phyloP scores from a whole-genome alignment of 2,797 vertebrate genomes.

The Coilia nasus region DNA sequence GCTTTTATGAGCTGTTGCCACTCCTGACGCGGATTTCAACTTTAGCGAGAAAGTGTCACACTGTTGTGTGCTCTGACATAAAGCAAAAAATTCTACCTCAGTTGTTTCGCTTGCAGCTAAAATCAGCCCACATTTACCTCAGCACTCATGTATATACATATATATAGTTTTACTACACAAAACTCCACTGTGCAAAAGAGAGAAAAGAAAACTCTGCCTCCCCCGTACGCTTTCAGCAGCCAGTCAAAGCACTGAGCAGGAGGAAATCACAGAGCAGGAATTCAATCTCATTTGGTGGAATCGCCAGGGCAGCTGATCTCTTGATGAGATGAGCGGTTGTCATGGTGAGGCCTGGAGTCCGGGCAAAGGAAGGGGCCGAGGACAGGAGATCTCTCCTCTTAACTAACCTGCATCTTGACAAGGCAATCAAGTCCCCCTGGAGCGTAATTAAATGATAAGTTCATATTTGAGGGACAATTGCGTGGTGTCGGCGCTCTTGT shows the following conservation, averaged over 20 bases:
- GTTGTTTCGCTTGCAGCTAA: background rate
- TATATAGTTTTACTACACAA: no score
- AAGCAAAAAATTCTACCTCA: background rate
- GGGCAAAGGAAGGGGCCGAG: slow-evolving; percentile 35
- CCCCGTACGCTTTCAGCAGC: background rate
- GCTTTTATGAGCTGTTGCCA: slow-evolving; percentile 41
- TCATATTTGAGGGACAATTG: slow-evolving; percentile 88
- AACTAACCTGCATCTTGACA: slow-evolving; percentile 87
- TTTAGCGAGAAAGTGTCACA: slow-evolving; percentile 2
- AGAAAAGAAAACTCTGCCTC: background rate
- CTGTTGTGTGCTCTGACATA: background rate
- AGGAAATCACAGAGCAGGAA: slow-evolving; percentile 48
- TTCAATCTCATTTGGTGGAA: slow-evolving; percentile 56
- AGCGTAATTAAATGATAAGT: slow-evolving; percentile 95
- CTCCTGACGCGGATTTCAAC: slow-evolving; percentile 10
- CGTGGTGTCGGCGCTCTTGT: slow-evolving; percentile 65
- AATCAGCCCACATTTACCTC: background rate
- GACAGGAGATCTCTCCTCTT: slow-evolving; percentile 79
- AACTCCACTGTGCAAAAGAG: background rate
- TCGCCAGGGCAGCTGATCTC: slow-evolving; percentile 60
- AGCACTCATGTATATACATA: background rate
- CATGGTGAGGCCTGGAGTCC: slow-evolving; percentile 57
- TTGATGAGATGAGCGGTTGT: slow-evolving; percentile 69
- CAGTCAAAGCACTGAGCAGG: slow-evolving; percentile 6
- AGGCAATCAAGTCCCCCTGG: slow-evolving; percentile 76